Percentiles rank a stretch among this genome's conserved stretches.
These are phyloP conservation scores for Montipora capricornis DNA, from an alignment of 64 coral and sea anemone genomes.

Conservation along the genomic window DNA sequence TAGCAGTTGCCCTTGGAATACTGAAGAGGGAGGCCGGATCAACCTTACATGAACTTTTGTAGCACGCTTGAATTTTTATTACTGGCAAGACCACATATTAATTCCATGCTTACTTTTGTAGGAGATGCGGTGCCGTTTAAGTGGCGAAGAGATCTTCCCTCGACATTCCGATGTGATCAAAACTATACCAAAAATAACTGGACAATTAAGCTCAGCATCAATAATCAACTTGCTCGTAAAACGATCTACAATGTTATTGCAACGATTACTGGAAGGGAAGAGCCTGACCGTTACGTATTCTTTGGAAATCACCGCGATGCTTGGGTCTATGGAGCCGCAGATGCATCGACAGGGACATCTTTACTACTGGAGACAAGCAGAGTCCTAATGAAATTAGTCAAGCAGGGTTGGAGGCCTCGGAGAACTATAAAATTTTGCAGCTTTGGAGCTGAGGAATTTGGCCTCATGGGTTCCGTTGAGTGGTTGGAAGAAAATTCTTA, in stretches of 20 bases:
- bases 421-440: conserved; percentile 73
- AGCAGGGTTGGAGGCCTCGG: conserved; percentile 60
- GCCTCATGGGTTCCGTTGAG: conserved; percentile 49
- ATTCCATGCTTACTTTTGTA: neutral
- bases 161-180: neutral
- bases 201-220: conserved; percentile 41
- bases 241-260: conserved; percentile 60
- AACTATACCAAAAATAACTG: neutral
- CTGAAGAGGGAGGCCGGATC: too few relatives aligned
- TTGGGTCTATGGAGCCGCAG: conserved; percentile 78
- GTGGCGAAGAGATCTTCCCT: neutral
- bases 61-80: too few relatives aligned
- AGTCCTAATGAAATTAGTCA: conserved; percentile 42
- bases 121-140: conserved; percentile 9
- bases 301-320: conserved; percentile 88
- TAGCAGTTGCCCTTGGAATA: too few relatives aligned
- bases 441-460: conserved; percentile 73
- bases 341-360: conserved; percentile 79
- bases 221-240: conserved; percentile 28
- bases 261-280: conserved; percentile 42
- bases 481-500: conserved; percentile 59
- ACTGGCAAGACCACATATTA: too few relatives aligned
- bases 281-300: conserved; percentile 72
- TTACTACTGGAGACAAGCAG: conserved; percentile 69
- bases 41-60: too few relatives aligned